A percentile compares a stretch with the other conserved stretches of the same genome.
phyloP scores from a whole-genome alignment of 2,888 invertebrate genomes.

The Helleia helle region DNA sequence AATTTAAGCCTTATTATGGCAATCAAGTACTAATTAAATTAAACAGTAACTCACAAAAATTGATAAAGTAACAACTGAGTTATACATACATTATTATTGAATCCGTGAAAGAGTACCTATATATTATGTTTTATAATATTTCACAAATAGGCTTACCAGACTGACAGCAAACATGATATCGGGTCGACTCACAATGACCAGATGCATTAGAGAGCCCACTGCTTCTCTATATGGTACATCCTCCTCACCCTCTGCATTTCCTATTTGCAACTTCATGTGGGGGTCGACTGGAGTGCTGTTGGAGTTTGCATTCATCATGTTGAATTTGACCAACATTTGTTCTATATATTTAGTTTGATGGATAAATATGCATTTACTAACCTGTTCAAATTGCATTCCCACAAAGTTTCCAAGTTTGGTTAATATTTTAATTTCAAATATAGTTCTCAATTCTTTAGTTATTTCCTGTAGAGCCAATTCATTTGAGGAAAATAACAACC shows the following conservation, averaged over 20 bases:
- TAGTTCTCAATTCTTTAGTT: too few relatives aligned
- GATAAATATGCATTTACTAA: conserved; percentile 7
- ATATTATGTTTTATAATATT: too few relatives aligned
- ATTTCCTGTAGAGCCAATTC: too few relatives aligned
- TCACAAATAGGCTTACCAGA: conserved; percentile 17
- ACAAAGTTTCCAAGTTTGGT: conserved; percentile 10
- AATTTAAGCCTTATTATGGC: too few relatives aligned
- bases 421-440: too few relatives aligned
- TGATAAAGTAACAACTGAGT: too few relatives aligned
- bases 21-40: too few relatives aligned
- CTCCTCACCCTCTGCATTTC: background rate
- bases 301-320: background rate
- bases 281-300: background rate
- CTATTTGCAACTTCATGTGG: background rate
- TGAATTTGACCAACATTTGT: background rate
- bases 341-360: conserved; percentile 9
- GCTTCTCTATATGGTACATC: conserved; percentile 18
- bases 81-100: too few relatives aligned
- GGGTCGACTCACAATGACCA: conserved; percentile 18
- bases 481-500: background rate
- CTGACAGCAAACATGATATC: conserved; percentile 20
- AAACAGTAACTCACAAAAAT: too few relatives aligned
- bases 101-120: too few relatives aligned
- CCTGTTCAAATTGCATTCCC: conserved; percentile 13
- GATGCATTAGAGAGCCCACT: conserved; percentile 18